phyloP scores from a whole-genome alignment of 2,888 invertebrate species.

The Lepetodrilus schrolli region DNA sequence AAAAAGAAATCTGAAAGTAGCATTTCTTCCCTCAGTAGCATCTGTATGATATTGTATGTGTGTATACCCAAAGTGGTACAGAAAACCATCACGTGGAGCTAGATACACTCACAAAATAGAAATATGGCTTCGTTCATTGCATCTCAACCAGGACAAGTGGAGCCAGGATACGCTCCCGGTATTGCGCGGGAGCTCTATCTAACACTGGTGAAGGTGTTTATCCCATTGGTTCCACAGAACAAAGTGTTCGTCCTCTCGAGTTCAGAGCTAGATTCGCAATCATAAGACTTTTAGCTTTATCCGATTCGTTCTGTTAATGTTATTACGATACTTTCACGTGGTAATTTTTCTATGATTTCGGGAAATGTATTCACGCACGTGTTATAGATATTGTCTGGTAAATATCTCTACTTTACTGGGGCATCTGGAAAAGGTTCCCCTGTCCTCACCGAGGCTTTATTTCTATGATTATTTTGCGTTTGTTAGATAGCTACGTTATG shows the following conservation, averaged over 20 bases:
- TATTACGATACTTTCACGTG: conserved; percentile 6
- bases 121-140: background rate
- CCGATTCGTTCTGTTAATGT: background rate
- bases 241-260: background rate
- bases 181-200: background rate
- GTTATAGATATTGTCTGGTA: conserved; percentile 18
- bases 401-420: conserved; percentile 14
- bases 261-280: background rate
- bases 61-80: background rate
- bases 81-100: background rate
- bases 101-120: background rate
- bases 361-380: conserved; percentile 9
- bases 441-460: background rate
- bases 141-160: background rate
- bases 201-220: background rate
- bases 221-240: background rate
- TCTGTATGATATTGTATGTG: no score
- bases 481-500: conserved; percentile 24
- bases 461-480: conserved; percentile 25
- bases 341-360: conserved; percentile 7
- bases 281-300: background rate
- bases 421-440: conserved; percentile 18
- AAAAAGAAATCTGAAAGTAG: no score
- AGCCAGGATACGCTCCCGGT: background rate
- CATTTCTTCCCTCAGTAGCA: no score